Evolutionary conservation across 2,797 vertebrate species (phyloP).

Genomic region (Dendrocincla fuliginosa): DNA sequence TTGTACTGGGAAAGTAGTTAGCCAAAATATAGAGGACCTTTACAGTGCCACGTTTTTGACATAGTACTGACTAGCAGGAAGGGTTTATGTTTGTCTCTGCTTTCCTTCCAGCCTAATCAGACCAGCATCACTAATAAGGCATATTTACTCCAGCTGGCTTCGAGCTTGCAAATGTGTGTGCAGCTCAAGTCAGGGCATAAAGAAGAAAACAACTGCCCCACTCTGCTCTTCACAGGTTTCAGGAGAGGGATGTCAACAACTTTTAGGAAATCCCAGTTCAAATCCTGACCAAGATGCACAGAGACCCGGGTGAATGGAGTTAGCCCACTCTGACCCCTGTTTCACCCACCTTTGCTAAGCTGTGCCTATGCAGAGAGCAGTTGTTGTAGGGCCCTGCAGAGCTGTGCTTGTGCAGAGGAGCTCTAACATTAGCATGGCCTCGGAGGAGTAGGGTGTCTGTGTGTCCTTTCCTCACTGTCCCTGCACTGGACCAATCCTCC

Average conservation of each 20-base stretch:
- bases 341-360: not conserved
- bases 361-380: not conserved
- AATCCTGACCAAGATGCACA: not conserved
- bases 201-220: not conserved
- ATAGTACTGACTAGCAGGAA: not conserved
- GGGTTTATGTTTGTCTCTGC: not conserved
- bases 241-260: not conserved
- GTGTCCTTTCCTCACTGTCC: too few relatives aligned
- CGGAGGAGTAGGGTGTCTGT: not conserved
- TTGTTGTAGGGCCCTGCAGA: not conserved
- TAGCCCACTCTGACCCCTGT: not conserved
- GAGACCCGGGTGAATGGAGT: fast-evolving
- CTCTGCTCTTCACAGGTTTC: not conserved
- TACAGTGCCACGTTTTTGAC: not conserved
- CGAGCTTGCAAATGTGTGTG: fast-evolving
- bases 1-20: not conserved
- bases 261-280: not conserved
- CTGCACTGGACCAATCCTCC: not conserved
- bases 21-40: conserved; percentile 3
- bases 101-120: not conserved
- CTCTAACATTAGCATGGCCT: not conserved
- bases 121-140: not conserved
- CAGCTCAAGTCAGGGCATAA: not conserved
- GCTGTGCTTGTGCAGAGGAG: not conserved
- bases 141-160: not conserved